Evolutionary conservation across 2,113 vertebrate genomes (phyloP).

Genomic region (Bucco capensis): DNA sequence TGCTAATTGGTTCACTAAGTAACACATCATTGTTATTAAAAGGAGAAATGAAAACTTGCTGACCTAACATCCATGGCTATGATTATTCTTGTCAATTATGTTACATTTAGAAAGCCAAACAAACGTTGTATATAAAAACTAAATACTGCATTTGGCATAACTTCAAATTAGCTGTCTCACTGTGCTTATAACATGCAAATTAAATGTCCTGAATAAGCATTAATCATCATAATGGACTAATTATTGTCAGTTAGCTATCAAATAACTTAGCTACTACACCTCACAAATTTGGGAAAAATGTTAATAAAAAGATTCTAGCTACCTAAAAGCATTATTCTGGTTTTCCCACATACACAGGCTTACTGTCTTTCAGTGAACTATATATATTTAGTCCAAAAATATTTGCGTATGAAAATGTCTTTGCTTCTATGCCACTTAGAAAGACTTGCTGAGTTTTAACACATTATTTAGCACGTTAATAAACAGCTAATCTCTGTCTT

Average conservation of each 20-base stretch:
- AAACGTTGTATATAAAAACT: slow-evolving; percentile 72
- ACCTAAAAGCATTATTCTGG: slow-evolving; percentile 1
- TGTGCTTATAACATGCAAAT: slow-evolving; percentile 53
- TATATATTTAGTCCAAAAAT: slow-evolving; percentile 53
- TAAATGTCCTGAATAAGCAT: slow-evolving; percentile 62
- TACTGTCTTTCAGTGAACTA: slow-evolving; percentile 32
- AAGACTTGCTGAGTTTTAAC: slow-evolving; percentile 65
- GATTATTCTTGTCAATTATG: slow-evolving; percentile 82
- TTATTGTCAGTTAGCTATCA: slow-evolving; percentile 59
- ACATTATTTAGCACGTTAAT: slow-evolving; percentile 67
- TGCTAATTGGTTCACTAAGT: slow-evolving; percentile 60
- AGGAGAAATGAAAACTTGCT: slow-evolving; percentile 44
- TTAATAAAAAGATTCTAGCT: background rate
- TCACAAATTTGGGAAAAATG: background rate
- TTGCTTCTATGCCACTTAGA: slow-evolving; percentile 27
- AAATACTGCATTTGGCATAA: slow-evolving; percentile 62
- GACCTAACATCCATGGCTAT: slow-evolving; percentile 46
- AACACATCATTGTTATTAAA: slow-evolving; percentile 54
- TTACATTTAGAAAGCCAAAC: slow-evolving; percentile 73
- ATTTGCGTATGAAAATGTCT: background rate
- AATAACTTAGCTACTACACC: slow-evolving; percentile 23
- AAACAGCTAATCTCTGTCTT: slow-evolving; percentile 30
- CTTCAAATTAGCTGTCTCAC: slow-evolving; percentile 60
- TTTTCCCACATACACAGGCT: slow-evolving; percentile 36
- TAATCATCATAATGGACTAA: slow-evolving; percentile 65